Conservation (phyloP, 92 coral and sea anemone species). For the Muricea muricata region DNA sequence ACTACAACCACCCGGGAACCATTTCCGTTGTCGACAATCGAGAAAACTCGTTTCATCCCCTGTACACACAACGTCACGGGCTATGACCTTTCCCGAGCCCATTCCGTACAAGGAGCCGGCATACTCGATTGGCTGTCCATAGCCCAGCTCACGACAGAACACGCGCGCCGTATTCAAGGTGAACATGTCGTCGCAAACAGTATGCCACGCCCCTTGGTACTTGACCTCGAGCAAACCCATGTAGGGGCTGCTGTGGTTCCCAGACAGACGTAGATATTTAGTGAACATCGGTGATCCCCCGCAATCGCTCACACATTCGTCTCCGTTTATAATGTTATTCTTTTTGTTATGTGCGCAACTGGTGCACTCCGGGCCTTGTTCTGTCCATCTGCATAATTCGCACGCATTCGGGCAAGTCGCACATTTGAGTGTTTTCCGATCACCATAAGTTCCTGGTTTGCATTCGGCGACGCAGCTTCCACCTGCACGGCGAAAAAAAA, state of each 20-base stretch:
- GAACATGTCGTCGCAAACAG: conserved; percentile 12
- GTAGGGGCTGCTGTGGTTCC: background rate
- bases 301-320: conserved; percentile 1
- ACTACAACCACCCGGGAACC: conserved; percentile 80
- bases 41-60: conserved; percentile 74
- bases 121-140: background rate
- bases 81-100: conserved; percentile 75
- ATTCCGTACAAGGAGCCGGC: conserved; percentile 59
- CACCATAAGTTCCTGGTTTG: conserved; percentile 11
- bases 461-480: background rate
- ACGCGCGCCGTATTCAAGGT: background rate
- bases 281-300: background rate
- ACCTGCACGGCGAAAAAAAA: no score
- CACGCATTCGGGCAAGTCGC: background rate
- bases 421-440: background rate
- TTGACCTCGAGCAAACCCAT: conserved; percentile 9
- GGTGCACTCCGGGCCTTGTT: background rate
- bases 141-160: conserved; percentile 30
- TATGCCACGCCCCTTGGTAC: background rate
- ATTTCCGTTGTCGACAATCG: conserved; percentile 73
- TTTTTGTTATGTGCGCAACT: background rate
- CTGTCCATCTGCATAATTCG: background rate
- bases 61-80: conserved; percentile 73
- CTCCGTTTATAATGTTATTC: background rate
- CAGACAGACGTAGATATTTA: background rate